These are phyloP conservation scores for Copidosoma aretas DNA, from an alignment of 2,888 invertebrate genomes.

Conservation along the genomic window DNA sequence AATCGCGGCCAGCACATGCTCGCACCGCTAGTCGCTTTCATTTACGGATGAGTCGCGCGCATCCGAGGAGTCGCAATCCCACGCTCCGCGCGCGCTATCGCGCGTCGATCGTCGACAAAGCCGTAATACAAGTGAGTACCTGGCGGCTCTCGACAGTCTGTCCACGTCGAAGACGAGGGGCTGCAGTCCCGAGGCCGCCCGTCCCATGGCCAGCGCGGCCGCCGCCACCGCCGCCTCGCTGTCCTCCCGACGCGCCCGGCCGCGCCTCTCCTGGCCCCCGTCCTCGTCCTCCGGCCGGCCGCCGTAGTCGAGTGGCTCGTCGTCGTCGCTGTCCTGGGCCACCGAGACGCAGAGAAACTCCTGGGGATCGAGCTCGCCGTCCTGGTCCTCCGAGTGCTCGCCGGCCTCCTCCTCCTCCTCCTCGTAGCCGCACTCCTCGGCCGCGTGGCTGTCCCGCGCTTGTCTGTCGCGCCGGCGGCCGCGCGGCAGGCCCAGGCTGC, in stretches of 20 bases:
- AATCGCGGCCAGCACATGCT: too few relatives aligned
- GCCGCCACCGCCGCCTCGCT: neutral
- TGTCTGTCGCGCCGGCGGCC: neutral
- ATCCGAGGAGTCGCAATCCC: too few relatives aligned
- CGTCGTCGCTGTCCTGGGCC: constrained; percentile 23
- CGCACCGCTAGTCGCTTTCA: too few relatives aligned
- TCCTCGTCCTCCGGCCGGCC: neutral
- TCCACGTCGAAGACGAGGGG: constrained; percentile 17
- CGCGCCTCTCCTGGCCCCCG: too few relatives aligned
- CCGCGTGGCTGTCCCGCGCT: constrained; percentile 18
- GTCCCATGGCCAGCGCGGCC: neutral
- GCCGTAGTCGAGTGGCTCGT: neutral
- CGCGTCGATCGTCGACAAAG: too few relatives aligned
- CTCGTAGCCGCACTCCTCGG: neutral
- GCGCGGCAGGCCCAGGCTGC: constrained; percentile 28
- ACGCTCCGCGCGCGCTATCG: too few relatives aligned
- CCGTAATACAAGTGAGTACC: neutral
- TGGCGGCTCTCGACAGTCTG: constrained; percentile 11
- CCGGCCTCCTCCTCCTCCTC: constrained; percentile 42
- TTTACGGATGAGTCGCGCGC: too few relatives aligned
- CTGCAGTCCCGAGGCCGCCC: neutral
- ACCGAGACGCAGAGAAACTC: constrained; percentile 55
- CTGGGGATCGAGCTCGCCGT: constrained; percentile 51
- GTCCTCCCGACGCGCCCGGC: too few relatives aligned
- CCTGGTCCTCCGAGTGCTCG: constrained; percentile 39